A percentile compares a stretch with the other conserved stretches of the same genome.
Evolutionary conservation across 2,113 vertebrate genomes (phyloP).

Genomic region (Psittacula cyanocephala): DNA sequence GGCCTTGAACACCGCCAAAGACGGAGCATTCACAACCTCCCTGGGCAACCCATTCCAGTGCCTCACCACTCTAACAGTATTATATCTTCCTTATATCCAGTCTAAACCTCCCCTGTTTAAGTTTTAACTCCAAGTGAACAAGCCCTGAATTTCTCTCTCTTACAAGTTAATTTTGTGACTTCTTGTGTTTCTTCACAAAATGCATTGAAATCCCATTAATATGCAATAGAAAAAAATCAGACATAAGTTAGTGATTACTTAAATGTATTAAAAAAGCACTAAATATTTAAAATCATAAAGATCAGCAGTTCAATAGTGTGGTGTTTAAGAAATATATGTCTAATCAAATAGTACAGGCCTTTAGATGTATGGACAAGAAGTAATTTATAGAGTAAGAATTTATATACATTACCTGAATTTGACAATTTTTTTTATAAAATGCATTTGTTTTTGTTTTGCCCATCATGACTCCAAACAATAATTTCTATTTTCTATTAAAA

Average conservation of each 20-base stretch:
- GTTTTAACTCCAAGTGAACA: background rate
- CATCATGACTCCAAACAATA: background rate
- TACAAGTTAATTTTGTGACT: background rate
- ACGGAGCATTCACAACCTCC: no score
- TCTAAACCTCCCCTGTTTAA: no score
- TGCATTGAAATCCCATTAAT: background rate
- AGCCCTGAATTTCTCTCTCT: background rate
- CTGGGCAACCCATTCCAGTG: no score
- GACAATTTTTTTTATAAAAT: background rate
- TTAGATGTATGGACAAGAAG: background rate
- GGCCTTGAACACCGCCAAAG: no score
- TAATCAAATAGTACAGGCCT: background rate
- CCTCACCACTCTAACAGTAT: no score
- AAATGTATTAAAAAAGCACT: background rate
- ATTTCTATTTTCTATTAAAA: background rate
- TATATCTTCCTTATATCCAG: no score
- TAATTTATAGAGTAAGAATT: background rate
- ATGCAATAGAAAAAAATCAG: background rate
- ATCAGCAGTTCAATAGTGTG: background rate
- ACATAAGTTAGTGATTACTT: background rate
- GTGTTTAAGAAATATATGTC: background rate
- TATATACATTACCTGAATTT: background rate
- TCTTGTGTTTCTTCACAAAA: background rate
- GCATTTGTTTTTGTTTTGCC: background rate
- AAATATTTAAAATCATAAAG: background rate